phyloP scores from a whole-genome alignment of 2,113 vertebrate genomes.

The Acanthochromis polyacanthus region DNA sequence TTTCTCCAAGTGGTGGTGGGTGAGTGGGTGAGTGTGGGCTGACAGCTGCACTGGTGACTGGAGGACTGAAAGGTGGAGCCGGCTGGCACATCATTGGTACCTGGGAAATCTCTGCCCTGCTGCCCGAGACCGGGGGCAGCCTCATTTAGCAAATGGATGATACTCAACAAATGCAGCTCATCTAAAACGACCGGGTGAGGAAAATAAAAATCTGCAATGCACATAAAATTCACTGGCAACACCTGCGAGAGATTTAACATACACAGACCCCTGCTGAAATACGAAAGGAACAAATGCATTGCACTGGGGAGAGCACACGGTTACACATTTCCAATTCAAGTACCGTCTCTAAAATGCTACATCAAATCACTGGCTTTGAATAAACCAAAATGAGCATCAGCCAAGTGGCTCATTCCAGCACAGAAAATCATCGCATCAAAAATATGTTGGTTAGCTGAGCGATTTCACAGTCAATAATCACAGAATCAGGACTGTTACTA shows the following conservation, averaged over 20 bases:
- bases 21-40: constrained; percentile 62
- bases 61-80: constrained; percentile 57
- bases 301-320: constrained; percentile 36
- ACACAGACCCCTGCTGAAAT: constrained; percentile 43
- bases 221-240: constrained; percentile 65
- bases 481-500: constrained; percentile 68
- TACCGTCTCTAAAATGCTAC: constrained; percentile 62
- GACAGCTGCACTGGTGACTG: constrained; percentile 67
- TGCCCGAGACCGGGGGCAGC: constrained; percentile 26
- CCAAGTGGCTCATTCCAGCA: constrained; percentile 68
- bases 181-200: constrained; percentile 56
- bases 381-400: constrained; percentile 64
- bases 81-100: constrained; percentile 45
- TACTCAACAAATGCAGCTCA: constrained; percentile 66
- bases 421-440: constrained; percentile 63
- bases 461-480: constrained; percentile 76
- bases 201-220: constrained; percentile 59
- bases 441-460: constrained; percentile 61
- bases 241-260: constrained; percentile 71
- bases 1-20: constrained; percentile 55
- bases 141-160: constrained; percentile 71
- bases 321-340: constrained; percentile 75
- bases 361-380: constrained; percentile 75
- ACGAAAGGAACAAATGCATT: constrained; percentile 61
- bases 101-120: constrained; percentile 59